Percentiles rank a stretch among this genome's conserved stretches.
These are phyloP conservation scores for Myotis pilosus DNA, from an alignment of 2,797 vertebrate genomes.

Conservation along the genomic window DNA sequence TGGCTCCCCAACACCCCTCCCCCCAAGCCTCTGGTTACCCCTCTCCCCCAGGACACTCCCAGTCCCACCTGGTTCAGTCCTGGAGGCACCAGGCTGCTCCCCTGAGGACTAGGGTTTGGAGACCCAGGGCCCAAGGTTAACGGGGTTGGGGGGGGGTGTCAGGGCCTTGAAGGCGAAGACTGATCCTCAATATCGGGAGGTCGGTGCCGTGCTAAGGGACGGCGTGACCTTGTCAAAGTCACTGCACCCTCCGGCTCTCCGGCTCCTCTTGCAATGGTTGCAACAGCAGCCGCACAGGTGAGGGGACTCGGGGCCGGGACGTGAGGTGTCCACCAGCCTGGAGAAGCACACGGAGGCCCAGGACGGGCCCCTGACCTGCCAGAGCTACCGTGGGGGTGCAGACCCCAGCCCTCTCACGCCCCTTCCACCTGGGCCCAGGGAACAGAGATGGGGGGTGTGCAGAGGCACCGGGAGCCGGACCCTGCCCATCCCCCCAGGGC, in stretches of 20 bases:
- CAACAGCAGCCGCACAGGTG: neutral
- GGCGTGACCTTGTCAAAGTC: constrained; percentile 68
- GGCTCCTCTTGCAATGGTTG: neutral
- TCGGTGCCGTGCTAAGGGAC: neutral
- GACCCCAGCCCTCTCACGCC: neutral
- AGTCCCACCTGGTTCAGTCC: neutral
- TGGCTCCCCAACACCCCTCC: neutral
- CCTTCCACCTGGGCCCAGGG: neutral
- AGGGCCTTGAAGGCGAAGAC: too few species aligned
- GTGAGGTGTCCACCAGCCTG: neutral
- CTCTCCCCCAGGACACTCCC: neutral
- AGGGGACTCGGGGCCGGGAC: neutral
- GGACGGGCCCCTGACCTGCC: too few species aligned
- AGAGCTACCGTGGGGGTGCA: neutral
- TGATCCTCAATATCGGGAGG: neutral
- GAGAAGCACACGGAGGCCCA: neutral
- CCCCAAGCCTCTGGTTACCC: neutral
- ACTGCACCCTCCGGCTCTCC: neutral
- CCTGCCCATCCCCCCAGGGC: neutral
- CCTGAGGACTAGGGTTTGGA: neutral
- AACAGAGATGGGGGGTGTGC: too few species aligned
- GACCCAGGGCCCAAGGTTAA: neutral
- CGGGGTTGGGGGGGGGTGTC: neutral
- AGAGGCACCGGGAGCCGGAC: neutral
- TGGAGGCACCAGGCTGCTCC: neutral